phyloP scores from a whole-genome alignment of 64 coral and sea anemone genomes.

The Montipora cactus region DNA sequence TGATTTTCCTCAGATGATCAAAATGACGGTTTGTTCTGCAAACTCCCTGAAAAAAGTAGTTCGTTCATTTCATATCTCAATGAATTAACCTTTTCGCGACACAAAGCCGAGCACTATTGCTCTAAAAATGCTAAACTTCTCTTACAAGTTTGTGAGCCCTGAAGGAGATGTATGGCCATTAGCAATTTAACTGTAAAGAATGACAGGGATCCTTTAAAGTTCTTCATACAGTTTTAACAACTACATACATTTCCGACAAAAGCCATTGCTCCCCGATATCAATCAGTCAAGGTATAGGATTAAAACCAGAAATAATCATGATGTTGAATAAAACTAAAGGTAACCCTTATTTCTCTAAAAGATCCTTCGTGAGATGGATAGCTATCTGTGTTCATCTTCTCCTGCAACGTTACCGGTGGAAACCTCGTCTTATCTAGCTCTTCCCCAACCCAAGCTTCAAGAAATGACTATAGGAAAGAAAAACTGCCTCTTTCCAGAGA shows the following conservation, averaged over 20 bases:
- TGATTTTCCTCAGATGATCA: too few species aligned
- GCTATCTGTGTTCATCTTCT: conserved; percentile 37
- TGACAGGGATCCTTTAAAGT: neutral
- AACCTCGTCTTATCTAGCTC: neutral
- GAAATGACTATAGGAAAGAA: neutral
- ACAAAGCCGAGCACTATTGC: too few species aligned
- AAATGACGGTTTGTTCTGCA: too few species aligned
- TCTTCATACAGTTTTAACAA: neutral
- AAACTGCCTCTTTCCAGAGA: neutral
- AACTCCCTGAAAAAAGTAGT: too few species aligned
- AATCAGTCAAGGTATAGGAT: neutral
- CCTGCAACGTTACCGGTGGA: neutral
- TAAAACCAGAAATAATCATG: too few species aligned
- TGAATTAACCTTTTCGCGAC: too few species aligned
- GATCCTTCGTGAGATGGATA: conserved; percentile 9
- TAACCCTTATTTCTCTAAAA: too few species aligned
- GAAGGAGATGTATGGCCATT: neutral
- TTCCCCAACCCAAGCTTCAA: conserved; percentile 29
- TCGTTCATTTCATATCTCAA: too few species aligned
- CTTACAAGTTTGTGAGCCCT: neutral
- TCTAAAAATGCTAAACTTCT: neutral
- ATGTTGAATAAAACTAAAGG: too few species aligned
- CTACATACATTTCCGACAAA: neutral
- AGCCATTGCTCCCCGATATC: neutral
- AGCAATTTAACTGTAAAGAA: neutral